Base-by-base conservation (phyloP, 2,113 vertebrate genomes). In the Esox niger region DNA sequence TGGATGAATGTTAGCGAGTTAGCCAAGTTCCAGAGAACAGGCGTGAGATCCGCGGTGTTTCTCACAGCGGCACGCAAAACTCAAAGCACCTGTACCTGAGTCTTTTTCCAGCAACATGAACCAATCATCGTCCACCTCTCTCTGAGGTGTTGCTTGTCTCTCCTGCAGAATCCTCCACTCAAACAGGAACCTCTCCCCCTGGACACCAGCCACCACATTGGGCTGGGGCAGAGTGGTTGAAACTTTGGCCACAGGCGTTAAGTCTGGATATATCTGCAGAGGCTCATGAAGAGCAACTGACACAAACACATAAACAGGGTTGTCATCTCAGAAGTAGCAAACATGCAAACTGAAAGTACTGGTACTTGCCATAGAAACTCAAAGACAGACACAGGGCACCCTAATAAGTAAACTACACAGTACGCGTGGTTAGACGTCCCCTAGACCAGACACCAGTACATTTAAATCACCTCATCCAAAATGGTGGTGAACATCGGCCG, bases 41-140 rank as follows among this genome's bases (percentile, higher is more conserved):
- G 58, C 52, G 13, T 62, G 30, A 81, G 61, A 26, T 6, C 47
- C 20, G n/a, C 46, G n/a, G 20, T 29, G 3, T 27, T 25, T 58
- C 15, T 58, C 29, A 58, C 25, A 2, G 25, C 25, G 29, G 47
- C 60, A 62, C 31, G 33, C 21, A 38, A 6, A 38, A 26, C 38
- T 35, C 9, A 62, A 20, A 23, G 33, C 4, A 38, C 21, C 20
- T 58, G 43, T 89, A 89, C 84, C 84, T 81, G 79, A 75, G 69
- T 76, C 54, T 77, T 69, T 80, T 54, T 87, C 87, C 26, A 90
- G 82, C 1, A 89, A 82, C 79, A 80, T 71, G 83, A 88, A 91
- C 89, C 90, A 91, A 62, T 90, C 86, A 66, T 83, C 86, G 11
- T 65, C 70, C 43, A 64, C 68, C 35, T 73, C 77, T 21, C 78